Conservation (phyloP, 2,797 vertebrate genomes). For the Sebastes baramenuke region DNA sequence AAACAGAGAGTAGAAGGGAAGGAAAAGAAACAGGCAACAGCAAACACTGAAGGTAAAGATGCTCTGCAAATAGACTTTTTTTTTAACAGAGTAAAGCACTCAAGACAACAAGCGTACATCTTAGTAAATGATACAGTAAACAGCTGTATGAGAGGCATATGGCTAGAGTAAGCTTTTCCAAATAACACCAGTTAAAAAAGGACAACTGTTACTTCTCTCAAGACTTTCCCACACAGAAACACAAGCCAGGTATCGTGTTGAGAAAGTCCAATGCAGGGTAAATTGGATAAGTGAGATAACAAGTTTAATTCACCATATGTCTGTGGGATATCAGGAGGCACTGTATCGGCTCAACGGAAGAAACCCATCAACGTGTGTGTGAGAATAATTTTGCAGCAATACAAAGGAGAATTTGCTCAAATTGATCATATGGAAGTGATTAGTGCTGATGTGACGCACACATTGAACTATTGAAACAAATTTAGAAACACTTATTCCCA, state of each 20-base stretch:
- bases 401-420: conserved; percentile 13
- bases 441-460: conserved; percentile 13
- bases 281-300: conserved; percentile 36
- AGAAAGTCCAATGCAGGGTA: not conserved
- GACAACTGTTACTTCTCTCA: not conserved
- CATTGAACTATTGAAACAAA: not conserved
- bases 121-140: conserved; percentile 23
- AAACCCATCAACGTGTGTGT: not conserved
- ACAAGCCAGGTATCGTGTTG: conserved; percentile 13
- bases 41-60: conserved; percentile 21
- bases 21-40: not conserved
- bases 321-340: not conserved
- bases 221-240: not conserved
- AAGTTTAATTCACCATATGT: not conserved
- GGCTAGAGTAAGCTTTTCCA: not conserved
- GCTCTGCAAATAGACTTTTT: conserved; percentile 29
- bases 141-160: not conserved
- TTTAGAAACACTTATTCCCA: not conserved
- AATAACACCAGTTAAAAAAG: not conserved
- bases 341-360: not conserved
- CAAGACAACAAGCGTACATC: not conserved
- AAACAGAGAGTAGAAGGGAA: not conserved
- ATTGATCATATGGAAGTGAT: conserved; percentile 42
- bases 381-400: not conserved
- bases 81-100: conserved; percentile 12